Base-by-base conservation (phyloP, 2,113 vertebrate genomes). In the Aptenodytes patagonicus region DNA sequence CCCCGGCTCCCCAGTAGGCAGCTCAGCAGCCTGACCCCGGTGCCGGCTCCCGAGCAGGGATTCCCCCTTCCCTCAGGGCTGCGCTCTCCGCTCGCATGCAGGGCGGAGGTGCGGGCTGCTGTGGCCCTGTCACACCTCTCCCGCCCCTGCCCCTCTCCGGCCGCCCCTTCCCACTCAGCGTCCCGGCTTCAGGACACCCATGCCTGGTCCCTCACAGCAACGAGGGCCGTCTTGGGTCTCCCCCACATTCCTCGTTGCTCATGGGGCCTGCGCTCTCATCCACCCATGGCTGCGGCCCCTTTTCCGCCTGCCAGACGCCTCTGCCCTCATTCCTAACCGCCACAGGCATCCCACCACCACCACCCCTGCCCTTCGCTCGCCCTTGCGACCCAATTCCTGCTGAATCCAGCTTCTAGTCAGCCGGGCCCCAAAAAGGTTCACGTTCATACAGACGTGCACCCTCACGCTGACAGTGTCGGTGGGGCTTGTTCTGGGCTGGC, bases 381-480 rank as follows among this genome's bases (percentile, higher is more conserved):
- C 76, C 76, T 57, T 36, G 61, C 26, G 36, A 86, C 88, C 86
- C 77, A 40, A 3, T 78, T 94, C 24, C 73, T 10, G 3, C 42
- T 11, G 65, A 20, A 10, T 32, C 47, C 44, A 5, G 3, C 29
- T 38, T 6, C 25, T 3, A 49, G 44, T 9, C 28, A 18, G 6
- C 25, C 19, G 4, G 28, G 36, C 44, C 83, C 40, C 62, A 8
- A 0, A 1, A 38, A 10, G 12, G 2, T 22, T 5, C 15, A 0
- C 19, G 3, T 36, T 46, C 26, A 1, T 3, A 1, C 40, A 3
- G 11, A 16, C 19, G 2, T 3, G 5, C n/a, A 8, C 32, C 47
- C 54, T 3, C 12, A 7, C 1, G 13, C 21, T 3, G 58, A 2
- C 0, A 1, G 58, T 40, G 25, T 7, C 16, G 31, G 49, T 3